Conservation (phyloP, 2,113 vertebrate species). For the Dipodomys spectabilis region DNA sequence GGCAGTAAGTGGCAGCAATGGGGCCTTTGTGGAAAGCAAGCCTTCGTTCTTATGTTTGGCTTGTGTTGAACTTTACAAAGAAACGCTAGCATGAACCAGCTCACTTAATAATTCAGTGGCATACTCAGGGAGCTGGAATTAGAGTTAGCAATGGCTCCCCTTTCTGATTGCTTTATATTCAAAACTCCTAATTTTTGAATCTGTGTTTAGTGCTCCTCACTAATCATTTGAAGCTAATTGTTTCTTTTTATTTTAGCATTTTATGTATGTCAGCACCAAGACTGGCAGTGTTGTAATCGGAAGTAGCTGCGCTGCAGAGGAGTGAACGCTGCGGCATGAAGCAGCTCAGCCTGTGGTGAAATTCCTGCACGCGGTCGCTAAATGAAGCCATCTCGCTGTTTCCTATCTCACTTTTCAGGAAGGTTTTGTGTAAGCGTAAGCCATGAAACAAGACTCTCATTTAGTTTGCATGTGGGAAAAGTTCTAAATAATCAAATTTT, state of each 20-base stretch:
- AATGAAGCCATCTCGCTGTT: neutral
- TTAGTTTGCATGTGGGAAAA: neutral
- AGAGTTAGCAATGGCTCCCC: neutral
- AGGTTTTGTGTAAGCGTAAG: neutral
- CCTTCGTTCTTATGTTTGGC: neutral
- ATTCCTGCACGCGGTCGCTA: neutral
- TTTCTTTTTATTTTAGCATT: constrained; percentile 8
- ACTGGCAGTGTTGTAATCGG: neutral
- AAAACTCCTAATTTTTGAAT: constrained; percentile 8
- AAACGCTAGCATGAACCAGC: neutral
- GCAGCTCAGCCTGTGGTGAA: neutral
- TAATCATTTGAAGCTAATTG: constrained; percentile 31
- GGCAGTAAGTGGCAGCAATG: neutral
- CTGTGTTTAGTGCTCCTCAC: constrained; percentile 15
- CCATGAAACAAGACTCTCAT: neutral
- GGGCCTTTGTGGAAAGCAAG: too few species aligned
- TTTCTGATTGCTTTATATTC: constrained; percentile 19
- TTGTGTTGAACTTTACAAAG: neutral
- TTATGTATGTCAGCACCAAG: neutral
- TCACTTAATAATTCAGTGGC: neutral
- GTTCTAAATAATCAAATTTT: constrained; percentile 15
- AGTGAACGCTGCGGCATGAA: constrained; percentile 8
- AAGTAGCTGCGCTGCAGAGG: neutral
- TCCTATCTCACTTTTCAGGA: neutral
- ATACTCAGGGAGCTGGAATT: neutral